These are phyloP conservation scores for Eunapius fragilis DNA, from an alignment of 37 sponge, comb jelly and placozoan species.

Conservation along the genomic window DNA sequence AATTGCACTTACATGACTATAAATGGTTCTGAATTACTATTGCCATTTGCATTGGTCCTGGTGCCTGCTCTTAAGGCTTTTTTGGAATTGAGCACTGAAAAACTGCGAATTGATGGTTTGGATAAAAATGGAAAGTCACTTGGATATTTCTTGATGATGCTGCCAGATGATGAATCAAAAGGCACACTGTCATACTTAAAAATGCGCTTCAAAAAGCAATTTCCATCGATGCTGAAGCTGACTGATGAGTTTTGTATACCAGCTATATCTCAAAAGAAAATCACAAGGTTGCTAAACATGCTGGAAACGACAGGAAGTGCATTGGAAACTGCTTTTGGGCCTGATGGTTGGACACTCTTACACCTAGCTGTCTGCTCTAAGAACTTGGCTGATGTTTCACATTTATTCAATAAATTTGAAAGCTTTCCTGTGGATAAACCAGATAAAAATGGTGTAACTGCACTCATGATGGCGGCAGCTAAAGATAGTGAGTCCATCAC, in stretches of 20 bases:
- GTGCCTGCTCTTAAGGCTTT: background rate
- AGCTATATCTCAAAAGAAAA: background rate
- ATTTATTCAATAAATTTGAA: background rate
- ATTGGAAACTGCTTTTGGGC: background rate
- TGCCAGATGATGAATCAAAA: background rate
- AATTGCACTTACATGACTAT: background rate
- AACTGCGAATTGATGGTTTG: background rate
- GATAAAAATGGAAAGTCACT: background rate
- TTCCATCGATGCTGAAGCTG: background rate
- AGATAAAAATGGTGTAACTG: background rate
- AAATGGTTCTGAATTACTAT: background rate
- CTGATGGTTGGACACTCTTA: background rate
- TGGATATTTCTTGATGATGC: background rate
- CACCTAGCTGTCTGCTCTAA: background rate
- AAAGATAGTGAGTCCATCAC: background rate
- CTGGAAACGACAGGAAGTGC: background rate
- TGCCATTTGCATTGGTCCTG: background rate
- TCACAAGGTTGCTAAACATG: background rate
- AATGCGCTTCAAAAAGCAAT: background rate
- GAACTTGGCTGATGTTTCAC: background rate
- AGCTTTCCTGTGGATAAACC: background rate
- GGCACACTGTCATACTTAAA: background rate
- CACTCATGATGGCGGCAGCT: background rate
- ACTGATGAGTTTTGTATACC: background rate
- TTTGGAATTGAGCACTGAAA: background rate